Conservation (phyloP, 2,888 invertebrate genomes). For the Lochmaea crataegi region DNA sequence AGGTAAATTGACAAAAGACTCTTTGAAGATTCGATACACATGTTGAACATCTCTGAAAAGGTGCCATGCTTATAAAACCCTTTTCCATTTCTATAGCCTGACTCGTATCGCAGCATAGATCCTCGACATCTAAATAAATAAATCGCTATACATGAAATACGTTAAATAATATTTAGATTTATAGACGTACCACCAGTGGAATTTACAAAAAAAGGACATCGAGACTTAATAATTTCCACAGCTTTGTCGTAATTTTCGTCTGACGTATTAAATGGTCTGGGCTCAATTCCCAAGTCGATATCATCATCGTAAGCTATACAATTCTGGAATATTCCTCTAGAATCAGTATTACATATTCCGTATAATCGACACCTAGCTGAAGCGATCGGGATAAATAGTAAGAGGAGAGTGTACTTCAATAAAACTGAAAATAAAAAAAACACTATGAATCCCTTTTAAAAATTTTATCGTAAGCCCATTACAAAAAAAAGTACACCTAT, state of each 20-base stretch:
- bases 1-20: slow-evolving; percentile 85
- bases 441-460: too few species aligned
- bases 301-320: slow-evolving; percentile 56
- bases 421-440: slow-evolving; percentile 14
- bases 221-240: slow-evolving; percentile 65
- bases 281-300: slow-evolving; percentile 44
- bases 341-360: slow-evolving; percentile 42
- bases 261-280: slow-evolving; percentile 59
- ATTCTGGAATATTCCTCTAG: slow-evolving; percentile 43
- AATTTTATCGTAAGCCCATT: too few species aligned
- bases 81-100: slow-evolving; percentile 69
- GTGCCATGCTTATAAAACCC: slow-evolving; percentile 72
- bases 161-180: too few species aligned
- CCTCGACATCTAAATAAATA: slow-evolving; percentile 21
- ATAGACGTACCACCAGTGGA: slow-evolving; percentile 53
- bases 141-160: too few species aligned
- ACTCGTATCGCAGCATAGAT: slow-evolving; percentile 71
- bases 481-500: too few species aligned
- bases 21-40: slow-evolving; percentile 82
- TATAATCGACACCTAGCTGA: slow-evolving; percentile 44
- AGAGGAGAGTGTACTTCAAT: background rate
- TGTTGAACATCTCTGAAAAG: slow-evolving; percentile 84
- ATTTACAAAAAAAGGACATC: slow-evolving; percentile 72
- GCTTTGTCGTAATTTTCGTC: slow-evolving; percentile 54
- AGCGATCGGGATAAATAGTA: background rate